A percentile compares a stretch with the other conserved stretches of the same genome.
Conservation (phyloP, 2,113 vertebrate genomes). For the human region GRCh38 chr4:106835501-106836000, state of each 20-base stretch:
- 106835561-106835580: no score
- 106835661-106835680: neutral
- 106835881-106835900: neutral
- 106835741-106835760: neutral
- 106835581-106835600: no score
- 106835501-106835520: no score
- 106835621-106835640: neutral
- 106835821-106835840: neutral
- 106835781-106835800: neutral
- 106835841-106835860: neutral
- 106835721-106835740: neutral
- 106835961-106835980: neutral
- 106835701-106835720: neutral
- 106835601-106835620: no score
- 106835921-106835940: neutral
- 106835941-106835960: neutral
- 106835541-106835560: no score
- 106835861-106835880: neutral
- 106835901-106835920: neutral
- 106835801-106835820: neutral
- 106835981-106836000: neutral
- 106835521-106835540: no score
- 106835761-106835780: neutral
- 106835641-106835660: neutral
- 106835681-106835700: neutral